Evolutionary conservation across 1,140 invertebrate genomes (phyloP).

Genomic region (Oncopodura yosiiana): DNA sequence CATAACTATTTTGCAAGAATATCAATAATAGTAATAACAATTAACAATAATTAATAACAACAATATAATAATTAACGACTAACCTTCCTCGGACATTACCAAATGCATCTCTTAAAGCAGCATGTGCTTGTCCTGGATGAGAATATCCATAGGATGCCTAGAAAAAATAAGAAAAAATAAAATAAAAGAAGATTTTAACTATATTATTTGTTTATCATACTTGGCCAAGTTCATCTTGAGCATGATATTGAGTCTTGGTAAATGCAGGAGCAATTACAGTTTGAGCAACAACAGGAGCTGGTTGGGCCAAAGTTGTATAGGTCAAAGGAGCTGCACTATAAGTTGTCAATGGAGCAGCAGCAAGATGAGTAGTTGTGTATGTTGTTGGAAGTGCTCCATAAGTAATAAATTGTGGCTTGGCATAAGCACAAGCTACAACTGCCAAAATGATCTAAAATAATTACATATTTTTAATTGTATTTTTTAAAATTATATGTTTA

Average conservation of each 20-base stretch:
- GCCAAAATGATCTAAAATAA: no score
- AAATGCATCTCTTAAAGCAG: conserved; percentile 35
- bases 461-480: no score
- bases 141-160: conserved; percentile 34
- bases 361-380: no score
- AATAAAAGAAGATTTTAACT: conserved; percentile 1
- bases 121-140: conserved; percentile 34
- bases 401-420: conserved; percentile 18
- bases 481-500: no score
- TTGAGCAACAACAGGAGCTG: conserved; percentile 9
- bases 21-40: not conserved
- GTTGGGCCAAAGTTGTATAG: conserved; percentile 7
- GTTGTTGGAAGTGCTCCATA: not conserved
- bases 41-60: not conserved
- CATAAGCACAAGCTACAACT: conserved; percentile 24
- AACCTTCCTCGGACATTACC: conserved; percentile 41
- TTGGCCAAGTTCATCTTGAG: conserved; percentile 35
- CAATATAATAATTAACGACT: conserved; percentile 19
- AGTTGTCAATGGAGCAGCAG: no score
- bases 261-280: conserved; percentile 24
- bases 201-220: not conserved
- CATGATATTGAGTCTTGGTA: conserved; percentile 36
- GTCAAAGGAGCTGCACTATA: conserved; percentile 7
- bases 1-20: conserved; percentile 31
- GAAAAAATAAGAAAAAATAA: conserved; percentile 13